Base-by-base conservation (phyloP, 2,113 vertebrate species). In the Notothenia rossii region DNA sequence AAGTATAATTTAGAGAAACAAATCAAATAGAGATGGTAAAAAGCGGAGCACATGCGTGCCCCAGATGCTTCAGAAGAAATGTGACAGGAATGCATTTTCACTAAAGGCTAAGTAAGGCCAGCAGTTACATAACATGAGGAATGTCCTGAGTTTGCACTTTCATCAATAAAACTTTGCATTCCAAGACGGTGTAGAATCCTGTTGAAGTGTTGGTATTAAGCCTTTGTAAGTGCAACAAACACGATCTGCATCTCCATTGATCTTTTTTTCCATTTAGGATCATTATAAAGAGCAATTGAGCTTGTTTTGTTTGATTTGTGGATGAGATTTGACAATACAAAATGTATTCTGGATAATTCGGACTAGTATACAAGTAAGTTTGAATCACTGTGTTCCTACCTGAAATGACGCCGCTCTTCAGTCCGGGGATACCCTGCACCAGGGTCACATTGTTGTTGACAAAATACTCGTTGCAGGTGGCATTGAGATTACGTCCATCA, bases 341-440 rank as follows among this genome's bases (percentile, higher is more conserved):
- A 49, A 36, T 15, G 18, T 1, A 58, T 17, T 29, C 20, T 58
- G 68, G 11, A 9, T 54, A 5, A 54, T 33, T 68, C 12, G 10
- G 10, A 68, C 29, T 3, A 1, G 25, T 7, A 10, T 8, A 40
- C 36, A 49, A 6, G 10, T 48, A 10, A 3, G 10, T 10, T n/a
- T 4, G 14, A 73, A 77, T 48, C 7, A 0, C 4, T 15, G n/a
- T 51, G 36, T 33, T 74, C 86, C 7, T 5, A 92, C 92, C 92
- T 89, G 84, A 88, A 59, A 99, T 92, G 87, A 96, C 96, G 0
- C 96, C 92, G 0, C 98, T 99, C 77, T 88, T 94, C 83, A 98
- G 93, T 1, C 98, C 98, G 0, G 98, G 98, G 87, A 99, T 98
- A 55, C 97, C 98, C 90, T 97, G 97, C 55, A 98, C 81, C 92